Conservation (phyloP, 2,797 vertebrate genomes). For the Pipistrellus pipistrellus region DNA sequence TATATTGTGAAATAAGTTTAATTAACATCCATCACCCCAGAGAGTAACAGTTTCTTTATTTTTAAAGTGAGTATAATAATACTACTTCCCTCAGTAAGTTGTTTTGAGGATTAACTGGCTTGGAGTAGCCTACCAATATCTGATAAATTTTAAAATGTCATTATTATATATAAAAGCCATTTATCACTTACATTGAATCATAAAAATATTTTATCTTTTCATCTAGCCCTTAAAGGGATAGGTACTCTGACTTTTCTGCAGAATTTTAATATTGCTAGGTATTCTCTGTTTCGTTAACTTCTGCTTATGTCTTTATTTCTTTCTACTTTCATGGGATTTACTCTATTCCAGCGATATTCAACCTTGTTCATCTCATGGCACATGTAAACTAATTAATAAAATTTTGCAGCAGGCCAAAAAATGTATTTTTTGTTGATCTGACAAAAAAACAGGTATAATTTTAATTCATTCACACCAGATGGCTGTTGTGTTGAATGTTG, state of each 20-base stretch:
- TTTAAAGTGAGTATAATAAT: neutral
- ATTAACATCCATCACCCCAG: neutral
- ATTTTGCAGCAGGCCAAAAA: neutral
- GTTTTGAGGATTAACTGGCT: neutral
- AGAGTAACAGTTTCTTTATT: neutral
- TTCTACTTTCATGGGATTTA: slow-evolving; percentile 3
- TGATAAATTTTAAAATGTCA: neutral
- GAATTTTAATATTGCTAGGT: neutral
- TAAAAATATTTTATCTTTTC: slow-evolving; percentile 43
- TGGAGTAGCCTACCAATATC: neutral
- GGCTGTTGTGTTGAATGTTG: neutral
- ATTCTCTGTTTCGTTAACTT: neutral
- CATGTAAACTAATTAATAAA: neutral
- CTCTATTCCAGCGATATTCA: neutral
- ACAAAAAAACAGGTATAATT: neutral
- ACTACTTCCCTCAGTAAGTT: neutral
- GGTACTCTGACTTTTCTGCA: neutral
- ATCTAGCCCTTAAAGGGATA: neutral
- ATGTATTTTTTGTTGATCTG: neutral
- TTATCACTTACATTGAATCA: neutral
- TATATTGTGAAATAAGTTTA: neutral
- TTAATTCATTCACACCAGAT: neutral
- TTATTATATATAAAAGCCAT: neutral
- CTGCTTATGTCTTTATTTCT: neutral
- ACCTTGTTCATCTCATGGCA: neutral